These are phyloP conservation scores for Oxycera nigricornis DNA, from an alignment of 2,888 invertebrate genomes.

Conservation along the genomic window DNA sequence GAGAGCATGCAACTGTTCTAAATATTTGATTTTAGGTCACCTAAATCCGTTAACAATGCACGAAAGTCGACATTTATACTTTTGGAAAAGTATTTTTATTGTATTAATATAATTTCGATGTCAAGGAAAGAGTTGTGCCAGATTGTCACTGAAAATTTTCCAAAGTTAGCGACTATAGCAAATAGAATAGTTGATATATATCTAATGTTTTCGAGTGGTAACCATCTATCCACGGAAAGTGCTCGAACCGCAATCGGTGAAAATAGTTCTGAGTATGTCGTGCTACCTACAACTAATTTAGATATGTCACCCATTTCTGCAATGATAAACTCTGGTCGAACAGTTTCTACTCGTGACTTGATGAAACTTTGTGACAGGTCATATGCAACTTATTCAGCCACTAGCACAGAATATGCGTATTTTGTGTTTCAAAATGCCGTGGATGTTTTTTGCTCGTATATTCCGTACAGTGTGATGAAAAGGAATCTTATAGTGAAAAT, in stretches of 20 bases:
- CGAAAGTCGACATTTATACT: constrained; percentile 72
- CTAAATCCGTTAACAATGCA: constrained; percentile 54
- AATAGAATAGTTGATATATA: constrained; percentile 84
- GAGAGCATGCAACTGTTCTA: neutral
- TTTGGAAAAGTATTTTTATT: constrained; percentile 82
- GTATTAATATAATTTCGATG: constrained; percentile 81
- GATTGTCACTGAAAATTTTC: constrained; percentile 74
- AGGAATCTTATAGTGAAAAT: constrained; percentile 75
- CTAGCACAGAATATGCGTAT: constrained; percentile 65
- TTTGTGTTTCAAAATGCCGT: constrained; percentile 81
- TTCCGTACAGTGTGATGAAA: constrained; percentile 71
- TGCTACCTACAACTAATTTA: neutral
- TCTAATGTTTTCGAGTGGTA: constrained; percentile 77
- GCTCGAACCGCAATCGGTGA: constrained; percentile 59
- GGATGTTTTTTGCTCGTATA: constrained; percentile 88
- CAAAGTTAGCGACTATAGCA: constrained; percentile 74
- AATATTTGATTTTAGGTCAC: constrained; percentile 52
- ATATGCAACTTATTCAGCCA: constrained; percentile 74
- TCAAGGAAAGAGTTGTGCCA: constrained; percentile 76
- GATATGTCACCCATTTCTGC: constrained; percentile 44
- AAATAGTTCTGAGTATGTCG: constrained; percentile 50
- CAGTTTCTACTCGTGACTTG: constrained; percentile 85
- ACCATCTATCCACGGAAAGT: constrained; percentile 64
- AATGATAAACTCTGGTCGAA: constrained; percentile 64
- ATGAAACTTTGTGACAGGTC: constrained; percentile 90